Evolutionary conservation across 2,797 vertebrate genomes (phyloP), one percentile per base, ranked within the genome.

Genomic region (Poecilia velifera): DNA sequence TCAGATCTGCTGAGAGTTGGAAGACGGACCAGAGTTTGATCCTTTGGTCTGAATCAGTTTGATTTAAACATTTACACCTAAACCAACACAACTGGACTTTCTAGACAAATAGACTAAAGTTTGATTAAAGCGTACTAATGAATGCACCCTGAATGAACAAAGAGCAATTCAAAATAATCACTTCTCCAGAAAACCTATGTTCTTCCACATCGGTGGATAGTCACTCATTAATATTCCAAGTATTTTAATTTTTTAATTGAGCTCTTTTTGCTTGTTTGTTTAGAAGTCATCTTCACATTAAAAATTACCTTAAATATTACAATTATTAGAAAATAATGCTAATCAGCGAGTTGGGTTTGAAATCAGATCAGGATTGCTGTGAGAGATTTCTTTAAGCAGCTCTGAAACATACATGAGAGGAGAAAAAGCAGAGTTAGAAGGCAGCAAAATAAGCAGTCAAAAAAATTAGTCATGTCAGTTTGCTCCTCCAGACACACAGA

Each of bases 381-480:
- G 45, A 72, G 82, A 85, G 73, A 5, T 75, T 79, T 80, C 62
- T 62, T 86, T 53, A 64, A 76, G 81, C 34, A 68, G 64, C 64
- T 68, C 36, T 68, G 25, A 70, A 70, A 39, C 43, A 77, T 59
- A 77, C 34, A 36, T 53, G 71, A 4, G 76, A 46, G 64, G 75
- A 68, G 20, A 41, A 79, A n/a, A 73, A 66, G 57, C 55, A 66
- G 81, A 76, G 84, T 77, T 81, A 76, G 80, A 91, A 53, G 75
- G 64, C 86, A 70, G 76, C 76, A 84, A 89, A 91, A 87, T 73
- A 85, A 86, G 57, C 71, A 80, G 81, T 87, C 76, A 86, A 43
- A 80, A 82, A 90, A 89, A 89, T 90, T 83, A 87, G 83, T 91
- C 81, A 78, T 81, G 82, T 86, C 85, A 78, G 76, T 75, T 75